These are phyloP conservation scores for Ptychobarbus kaznakovi DNA, from an alignment of 2,797 vertebrate species.

Conservation along the genomic window DNA sequence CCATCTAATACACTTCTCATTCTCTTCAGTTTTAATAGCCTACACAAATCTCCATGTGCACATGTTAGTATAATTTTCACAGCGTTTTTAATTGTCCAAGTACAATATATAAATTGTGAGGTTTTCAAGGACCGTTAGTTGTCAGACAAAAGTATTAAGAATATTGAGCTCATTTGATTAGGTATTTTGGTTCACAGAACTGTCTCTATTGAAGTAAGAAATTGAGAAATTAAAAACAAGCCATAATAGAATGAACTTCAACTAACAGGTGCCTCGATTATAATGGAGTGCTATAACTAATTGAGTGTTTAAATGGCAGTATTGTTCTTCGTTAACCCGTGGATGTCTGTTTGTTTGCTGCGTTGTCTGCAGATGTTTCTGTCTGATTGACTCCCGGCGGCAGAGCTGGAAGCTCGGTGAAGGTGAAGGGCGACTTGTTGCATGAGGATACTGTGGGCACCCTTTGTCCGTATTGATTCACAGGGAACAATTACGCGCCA, in stretches of 20 bases:
- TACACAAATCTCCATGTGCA: neutral
- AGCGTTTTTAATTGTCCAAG: neutral
- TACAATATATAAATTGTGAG: neutral
- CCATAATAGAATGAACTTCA: neutral
- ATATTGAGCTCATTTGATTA: conserved; percentile 3
- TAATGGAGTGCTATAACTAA: neutral
- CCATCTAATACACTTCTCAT: neutral
- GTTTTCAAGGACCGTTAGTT: neutral
- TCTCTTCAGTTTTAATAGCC: conserved; percentile 7
- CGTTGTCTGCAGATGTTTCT: neutral
- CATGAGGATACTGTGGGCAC: neutral
- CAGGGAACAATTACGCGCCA: neutral
- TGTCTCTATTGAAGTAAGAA: neutral
- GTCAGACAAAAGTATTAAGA: neutral
- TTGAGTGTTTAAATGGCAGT: neutral
- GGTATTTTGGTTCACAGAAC: neutral
- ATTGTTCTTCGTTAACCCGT: neutral
- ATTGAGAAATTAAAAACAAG: neutral
- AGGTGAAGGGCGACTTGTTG: conserved; percentile 45
- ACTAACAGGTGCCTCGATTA: neutral
- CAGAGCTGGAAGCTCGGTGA: conserved; percentile 13
- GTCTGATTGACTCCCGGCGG: neutral
- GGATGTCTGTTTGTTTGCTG: neutral
- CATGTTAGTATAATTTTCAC: neutral
- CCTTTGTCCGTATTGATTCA: neutral